phyloP scores from a whole-genome alignment of 2,888 invertebrate species.

The Nomada ferruginata region DNA sequence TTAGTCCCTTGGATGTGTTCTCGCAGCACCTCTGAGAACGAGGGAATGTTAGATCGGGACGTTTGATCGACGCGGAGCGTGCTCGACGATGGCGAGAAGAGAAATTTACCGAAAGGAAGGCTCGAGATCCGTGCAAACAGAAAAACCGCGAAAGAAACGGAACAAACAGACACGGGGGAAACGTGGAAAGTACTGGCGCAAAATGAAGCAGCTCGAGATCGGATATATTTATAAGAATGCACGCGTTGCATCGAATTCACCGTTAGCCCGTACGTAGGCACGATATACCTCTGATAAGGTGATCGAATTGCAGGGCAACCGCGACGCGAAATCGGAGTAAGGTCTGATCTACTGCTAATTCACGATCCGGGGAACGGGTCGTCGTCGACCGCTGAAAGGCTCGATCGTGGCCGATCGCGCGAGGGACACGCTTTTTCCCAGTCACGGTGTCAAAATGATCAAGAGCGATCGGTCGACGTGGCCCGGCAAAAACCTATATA shows the following conservation, averaged over 20 bases:
- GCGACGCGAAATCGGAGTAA: conserved; percentile 44
- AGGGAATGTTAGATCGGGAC: conserved; percentile 9
- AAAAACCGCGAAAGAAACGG: background rate
- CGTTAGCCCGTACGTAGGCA: conserved; percentile 7
- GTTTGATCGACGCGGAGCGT: background rate
- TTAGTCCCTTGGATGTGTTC: background rate
- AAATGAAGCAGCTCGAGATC: background rate
- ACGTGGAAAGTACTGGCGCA: background rate
- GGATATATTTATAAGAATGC: background rate
- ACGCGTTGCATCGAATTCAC: conserved; percentile 30
- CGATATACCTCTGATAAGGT: conserved; percentile 21
- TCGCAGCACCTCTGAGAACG: conserved; percentile 19
- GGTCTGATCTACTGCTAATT: conserved; percentile 50
- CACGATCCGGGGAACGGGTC: background rate
- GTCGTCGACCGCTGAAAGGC: background rate
- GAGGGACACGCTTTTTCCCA: conserved; percentile 28
- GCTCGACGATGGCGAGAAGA: conserved; percentile 1
- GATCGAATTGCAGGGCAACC: conserved; percentile 47
- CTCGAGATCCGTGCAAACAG: conserved; percentile 4
- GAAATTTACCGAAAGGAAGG: background rate
- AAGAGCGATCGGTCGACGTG: conserved; percentile 38
- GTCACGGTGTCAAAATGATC: conserved; percentile 59
- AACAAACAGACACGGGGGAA: background rate
- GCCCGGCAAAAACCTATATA: conserved; percentile 45
- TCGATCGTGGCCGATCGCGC: conserved; percentile 5